phyloP scores from a whole-genome alignment of 2,888 invertebrate species.

The Corbicula japonica region DNA sequence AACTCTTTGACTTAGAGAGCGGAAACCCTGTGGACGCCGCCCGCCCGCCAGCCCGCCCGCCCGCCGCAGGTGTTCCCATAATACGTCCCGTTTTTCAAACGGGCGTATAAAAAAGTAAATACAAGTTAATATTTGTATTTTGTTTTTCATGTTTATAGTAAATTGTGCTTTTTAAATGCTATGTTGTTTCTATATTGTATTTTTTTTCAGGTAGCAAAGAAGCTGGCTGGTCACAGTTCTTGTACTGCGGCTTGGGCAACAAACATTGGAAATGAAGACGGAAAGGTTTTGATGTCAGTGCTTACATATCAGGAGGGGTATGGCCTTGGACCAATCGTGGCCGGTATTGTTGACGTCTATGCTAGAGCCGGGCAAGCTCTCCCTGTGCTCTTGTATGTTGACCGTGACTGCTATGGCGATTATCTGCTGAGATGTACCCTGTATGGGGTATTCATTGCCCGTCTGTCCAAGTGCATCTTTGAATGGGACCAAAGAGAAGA shows the following conservation, averaged over 20 bases:
- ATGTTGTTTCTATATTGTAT: neutral
- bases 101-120: constrained; percentile 72
- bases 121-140: neutral
- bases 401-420: constrained; percentile 72
- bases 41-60: too few species aligned
- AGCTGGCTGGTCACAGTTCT: constrained; percentile 57
- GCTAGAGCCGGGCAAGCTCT: constrained; percentile 31
- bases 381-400: constrained; percentile 72
- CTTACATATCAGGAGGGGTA: constrained; percentile 65
- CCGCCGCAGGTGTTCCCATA: too few species aligned
- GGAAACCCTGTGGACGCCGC: too few species aligned
- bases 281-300: constrained; percentile 68
- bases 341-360: constrained; percentile 58
- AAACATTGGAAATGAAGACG: constrained; percentile 72
- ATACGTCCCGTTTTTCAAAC: constrained; percentile 68
- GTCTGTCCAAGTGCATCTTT: constrained; percentile 61
- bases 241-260: constrained; percentile 67
- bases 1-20: too few species aligned
- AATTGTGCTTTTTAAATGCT: neutral
- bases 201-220: constrained; percentile 52
- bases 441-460: constrained; percentile 66
- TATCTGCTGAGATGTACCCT: constrained; percentile 35
- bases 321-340: constrained; percentile 59
- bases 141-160: neutral
- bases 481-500: constrained; percentile 61